Evolutionary conservation across 1,140 invertebrate genomes (phyloP).

Genomic region (Sitophilus oryzae): DNA sequence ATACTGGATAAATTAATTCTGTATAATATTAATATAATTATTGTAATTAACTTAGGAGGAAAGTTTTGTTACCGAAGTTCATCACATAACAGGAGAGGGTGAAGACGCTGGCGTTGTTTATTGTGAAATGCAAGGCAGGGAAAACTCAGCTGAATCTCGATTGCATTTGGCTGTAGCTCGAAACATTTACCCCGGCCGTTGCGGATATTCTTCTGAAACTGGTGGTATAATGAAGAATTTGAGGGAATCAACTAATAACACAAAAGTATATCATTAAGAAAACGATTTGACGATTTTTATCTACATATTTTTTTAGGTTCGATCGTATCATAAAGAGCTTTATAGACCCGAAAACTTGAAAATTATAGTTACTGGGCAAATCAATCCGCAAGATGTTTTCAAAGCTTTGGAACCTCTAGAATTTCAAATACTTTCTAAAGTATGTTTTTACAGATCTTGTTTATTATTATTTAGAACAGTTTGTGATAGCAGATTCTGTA

Average conservation of each 20-base stretch:
- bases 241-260: slow-evolving; percentile 70
- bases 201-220: slow-evolving; percentile 78
- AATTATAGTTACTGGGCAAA: slow-evolving; percentile 76
- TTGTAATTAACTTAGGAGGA: slow-evolving; percentile 49
- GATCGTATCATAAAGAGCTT: slow-evolving; percentile 75
- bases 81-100: slow-evolving; percentile 82
- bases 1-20: neutral
- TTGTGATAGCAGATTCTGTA: slow-evolving; percentile 1
- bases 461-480: neutral
- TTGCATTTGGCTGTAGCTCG: slow-evolving; percentile 56
- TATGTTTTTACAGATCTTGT: too few relatives aligned
- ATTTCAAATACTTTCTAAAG: slow-evolving; percentile 72
- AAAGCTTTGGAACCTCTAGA: slow-evolving; percentile 65
- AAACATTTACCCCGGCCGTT: slow-evolving; percentile 70
- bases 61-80: slow-evolving; percentile 83
- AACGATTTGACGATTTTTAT: neutral
- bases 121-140: slow-evolving; percentile 84
- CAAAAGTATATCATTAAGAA: slow-evolving; percentile 56
- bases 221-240: slow-evolving; percentile 82
- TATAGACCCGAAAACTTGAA: slow-evolving; percentile 88
- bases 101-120: slow-evolving; percentile 89
- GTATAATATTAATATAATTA: neutral
- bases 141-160: slow-evolving; percentile 72
- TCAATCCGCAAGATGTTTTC: slow-evolving; percentile 72
- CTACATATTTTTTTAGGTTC: slow-evolving; percentile 52